These are phyloP conservation scores for Tapirus terrestris DNA, from an alignment of 2,113 vertebrate genomes.

Conservation along the genomic window DNA sequence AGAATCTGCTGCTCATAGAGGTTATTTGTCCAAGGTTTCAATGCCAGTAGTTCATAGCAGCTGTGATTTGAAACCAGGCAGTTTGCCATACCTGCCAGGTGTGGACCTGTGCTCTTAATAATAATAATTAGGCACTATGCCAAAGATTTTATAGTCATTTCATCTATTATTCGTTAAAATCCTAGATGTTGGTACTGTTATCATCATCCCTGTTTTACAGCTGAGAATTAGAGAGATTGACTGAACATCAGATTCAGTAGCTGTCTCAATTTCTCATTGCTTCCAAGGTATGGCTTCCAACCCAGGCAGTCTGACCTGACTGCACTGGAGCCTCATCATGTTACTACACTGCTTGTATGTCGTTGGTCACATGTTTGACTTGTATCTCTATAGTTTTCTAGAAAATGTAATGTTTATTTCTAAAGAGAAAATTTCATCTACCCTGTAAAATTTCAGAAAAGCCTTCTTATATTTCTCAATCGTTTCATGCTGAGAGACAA, in stretches of 20 bases:
- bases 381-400: background rate
- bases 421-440: slow-evolving; percentile 21
- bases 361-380: background rate
- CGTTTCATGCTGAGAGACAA: slow-evolving; percentile 14
- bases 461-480: background rate
- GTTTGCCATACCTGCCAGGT: slow-evolving; percentile 63
- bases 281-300: background rate
- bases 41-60: slow-evolving; percentile 11
- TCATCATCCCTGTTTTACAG: background rate
- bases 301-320: background rate
- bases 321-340: background rate
- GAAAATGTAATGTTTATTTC: slow-evolving; percentile 18
- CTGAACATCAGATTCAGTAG: background rate
- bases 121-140: slow-evolving; percentile 50
- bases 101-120: slow-evolving; percentile 60
- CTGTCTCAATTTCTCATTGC: background rate
- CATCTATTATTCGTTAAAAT: slow-evolving; percentile 55
- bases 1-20: slow-evolving; percentile 24
- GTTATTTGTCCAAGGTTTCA: slow-evolving; percentile 30
- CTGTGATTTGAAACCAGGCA: slow-evolving; percentile 61
- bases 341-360: background rate
- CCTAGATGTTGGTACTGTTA: background rate
- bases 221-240: background rate
- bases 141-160: slow-evolving; percentile 65
- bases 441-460: slow-evolving; percentile 9